A percentile compares a stretch with the other conserved stretches of the same genome.
These are phyloP conservation scores for Basileuterus tristriatus DNA, from an alignment of 2,797 vertebrate genomes.

Conservation along the genomic window DNA sequence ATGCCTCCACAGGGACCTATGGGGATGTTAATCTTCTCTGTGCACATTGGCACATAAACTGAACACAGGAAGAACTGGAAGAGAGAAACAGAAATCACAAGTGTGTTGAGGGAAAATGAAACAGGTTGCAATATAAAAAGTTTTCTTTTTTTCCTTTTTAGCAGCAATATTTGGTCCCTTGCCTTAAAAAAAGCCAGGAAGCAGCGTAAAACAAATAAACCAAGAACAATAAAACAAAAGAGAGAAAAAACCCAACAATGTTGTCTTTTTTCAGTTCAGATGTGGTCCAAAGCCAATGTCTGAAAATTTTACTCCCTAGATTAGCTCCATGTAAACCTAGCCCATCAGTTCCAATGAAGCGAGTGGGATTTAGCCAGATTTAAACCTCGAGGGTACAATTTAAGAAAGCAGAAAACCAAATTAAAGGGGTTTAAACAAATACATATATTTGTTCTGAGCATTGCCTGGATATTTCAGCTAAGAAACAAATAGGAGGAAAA, in stretches of 20 bases:
- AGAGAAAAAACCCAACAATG: neutral
- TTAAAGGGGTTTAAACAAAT: neutral
- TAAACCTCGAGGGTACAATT: conserved; percentile 10
- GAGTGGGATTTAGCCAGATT: neutral
- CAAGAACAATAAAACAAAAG: conserved; percentile 40
- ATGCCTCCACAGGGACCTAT: conserved; percentile 97
- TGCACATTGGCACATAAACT: conserved; percentile 98
- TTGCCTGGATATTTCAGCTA: neutral
- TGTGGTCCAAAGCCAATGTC: neutral
- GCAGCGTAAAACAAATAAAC: conserved; percentile 20
- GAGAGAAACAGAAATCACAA: conserved; percentile 53
- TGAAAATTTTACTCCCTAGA: neutral
- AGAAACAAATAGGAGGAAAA: neutral
- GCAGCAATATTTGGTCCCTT: neutral
- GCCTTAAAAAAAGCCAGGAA: conserved; percentile 23
- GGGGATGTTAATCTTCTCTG: conserved; percentile 96
- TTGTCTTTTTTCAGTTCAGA: neutral
- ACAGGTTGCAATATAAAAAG: neutral
- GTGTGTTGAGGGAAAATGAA: neutral
- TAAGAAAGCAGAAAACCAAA: neutral
- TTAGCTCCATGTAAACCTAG: neutral
- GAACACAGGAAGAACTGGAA: conserved; percentile 97
- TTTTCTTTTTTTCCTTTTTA: neutral
- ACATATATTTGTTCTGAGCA: neutral
- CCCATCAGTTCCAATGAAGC: neutral